Evolutionary conservation across 2,888 invertebrate genomes (phyloP).

Genomic region (Amphiduros pacificus): DNA sequence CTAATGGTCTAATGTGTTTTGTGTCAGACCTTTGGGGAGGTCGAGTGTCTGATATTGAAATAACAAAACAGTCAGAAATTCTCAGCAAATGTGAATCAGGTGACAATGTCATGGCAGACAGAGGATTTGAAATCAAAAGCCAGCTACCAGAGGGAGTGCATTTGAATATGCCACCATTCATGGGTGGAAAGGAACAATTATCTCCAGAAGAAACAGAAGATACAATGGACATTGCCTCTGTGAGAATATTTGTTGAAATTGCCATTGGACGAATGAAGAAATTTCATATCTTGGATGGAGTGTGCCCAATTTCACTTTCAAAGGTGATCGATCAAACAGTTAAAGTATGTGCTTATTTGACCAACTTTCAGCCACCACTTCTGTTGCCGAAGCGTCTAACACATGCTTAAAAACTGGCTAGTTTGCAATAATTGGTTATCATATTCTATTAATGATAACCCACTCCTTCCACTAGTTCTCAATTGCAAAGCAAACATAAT

Average conservation of each 20-base stretch:
- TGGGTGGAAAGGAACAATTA: conserved; percentile 6
- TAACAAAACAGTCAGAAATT: conserved; percentile 20
- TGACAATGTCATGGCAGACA: conserved; percentile 33
- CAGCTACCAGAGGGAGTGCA: conserved; percentile 16
- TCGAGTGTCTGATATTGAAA: conserved; percentile 28
- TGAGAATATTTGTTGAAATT: conserved; percentile 21
- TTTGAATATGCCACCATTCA: conserved; percentile 27
- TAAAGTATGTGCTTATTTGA: conserved; percentile 12
- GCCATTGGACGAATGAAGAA: conserved; percentile 19
- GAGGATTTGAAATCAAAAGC: conserved; percentile 28
- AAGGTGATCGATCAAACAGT: conserved; percentile 16
- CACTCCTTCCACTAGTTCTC: too few relatives aligned
- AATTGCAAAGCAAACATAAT: too few relatives aligned
- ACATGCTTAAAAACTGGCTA: too few relatives aligned
- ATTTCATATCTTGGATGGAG: conserved; percentile 17
- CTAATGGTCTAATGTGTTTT: conserved; percentile 27
- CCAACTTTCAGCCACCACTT: too few relatives aligned
- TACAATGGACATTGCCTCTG: conserved; percentile 23
- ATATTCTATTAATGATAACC: too few relatives aligned
- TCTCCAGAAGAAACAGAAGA: conserved; percentile 10
- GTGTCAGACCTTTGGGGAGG: conserved; percentile 28
- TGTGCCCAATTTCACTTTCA: conserved; percentile 1
- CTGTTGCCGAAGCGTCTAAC: too few relatives aligned
- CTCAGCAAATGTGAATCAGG: conserved; percentile 26
- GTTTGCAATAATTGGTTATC: too few relatives aligned